Base-by-base conservation (phyloP, 2,113 vertebrate species). In the Catharus bicknelli region DNA sequence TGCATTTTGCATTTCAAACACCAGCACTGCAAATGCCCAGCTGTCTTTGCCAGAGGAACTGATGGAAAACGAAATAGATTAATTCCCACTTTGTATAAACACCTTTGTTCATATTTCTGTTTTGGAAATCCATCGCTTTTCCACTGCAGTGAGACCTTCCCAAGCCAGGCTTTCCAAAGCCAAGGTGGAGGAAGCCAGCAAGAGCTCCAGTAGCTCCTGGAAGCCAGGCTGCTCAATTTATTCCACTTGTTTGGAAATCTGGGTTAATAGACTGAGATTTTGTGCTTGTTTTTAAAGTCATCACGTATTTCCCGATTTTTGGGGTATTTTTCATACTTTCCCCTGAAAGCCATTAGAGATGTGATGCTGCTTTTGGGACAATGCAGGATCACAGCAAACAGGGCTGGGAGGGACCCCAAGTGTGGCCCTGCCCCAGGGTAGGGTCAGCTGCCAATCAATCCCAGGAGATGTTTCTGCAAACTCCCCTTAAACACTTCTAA, bases 1-100 rank as follows among this genome's bases (percentile, higher is more conserved):
- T 19, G 58, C 88, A 21, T 45, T 90, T 91, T 90, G 93, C 94
- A 93, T 86, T 93, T 95, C 94, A 90, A 93, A 90, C 67, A 11
- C 84, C 82, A 48, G 47, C 87, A 2, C 57, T 83, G 85, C 90
- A 83, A 90, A 91, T 64, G 83, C 85, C 86, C 86, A 83, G 91
- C 91, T 94, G 85, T n/a, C 82, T 95, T 83, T 94, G 92, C 94
- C 85, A 79, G 77, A 88, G 63, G 55, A 88, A 58, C 51, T 1
- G 1, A 59, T 47, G 70, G 70, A 12, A 50, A 68, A 20, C 16
- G 26, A 23, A 64, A 43, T 3, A 10, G 13, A 26, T 36, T 80
- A 34, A 7, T 75, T 80, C 84, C 48, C 68, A 14, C 63, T 80
- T 88, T 5, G 10, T 43, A 55, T 50, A 69, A 92, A 90, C 26